Evolutionary conservation across 2,113 vertebrate genomes (phyloP).

Genomic region (Odocoileus hemionus): DNA sequence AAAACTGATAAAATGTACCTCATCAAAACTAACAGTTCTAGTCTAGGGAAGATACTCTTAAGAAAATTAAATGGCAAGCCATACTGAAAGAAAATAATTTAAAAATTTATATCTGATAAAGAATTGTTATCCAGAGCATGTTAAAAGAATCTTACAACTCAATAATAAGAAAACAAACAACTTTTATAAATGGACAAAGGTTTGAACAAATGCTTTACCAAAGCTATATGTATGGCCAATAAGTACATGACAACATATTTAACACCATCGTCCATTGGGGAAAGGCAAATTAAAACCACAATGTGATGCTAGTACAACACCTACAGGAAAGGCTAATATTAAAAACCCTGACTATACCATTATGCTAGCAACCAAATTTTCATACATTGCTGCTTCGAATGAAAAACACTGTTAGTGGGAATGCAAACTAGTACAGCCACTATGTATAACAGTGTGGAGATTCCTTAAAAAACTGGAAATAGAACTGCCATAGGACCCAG

Average conservation of each 20-base stretch:
- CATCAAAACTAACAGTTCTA: not conserved
- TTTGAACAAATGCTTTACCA: not conserved
- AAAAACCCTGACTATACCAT: not conserved
- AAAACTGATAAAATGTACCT: not conserved
- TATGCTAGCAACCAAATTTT: not conserved
- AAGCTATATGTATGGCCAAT: not conserved
- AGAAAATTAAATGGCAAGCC: not conserved
- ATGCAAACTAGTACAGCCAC: too few relatives aligned
- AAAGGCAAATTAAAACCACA: not conserved
- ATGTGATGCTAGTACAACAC: not conserved
- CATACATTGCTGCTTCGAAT: too few relatives aligned
- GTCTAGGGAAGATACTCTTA: not conserved
- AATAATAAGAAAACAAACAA: not conserved
- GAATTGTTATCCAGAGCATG: not conserved
- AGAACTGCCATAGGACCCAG: too few relatives aligned
- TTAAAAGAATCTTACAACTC: not conserved
- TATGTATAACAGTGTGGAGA: too few relatives aligned
- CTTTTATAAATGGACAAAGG: not conserved
- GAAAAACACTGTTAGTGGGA: too few relatives aligned
- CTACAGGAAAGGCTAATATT: not conserved
- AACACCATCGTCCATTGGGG: not conserved
- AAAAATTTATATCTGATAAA: not conserved
- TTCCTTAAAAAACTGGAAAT: too few relatives aligned
- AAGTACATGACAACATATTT: not conserved
- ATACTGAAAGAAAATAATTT: not conserved